Conservation (phyloP, 2,797 vertebrate species). For the Halcyon leucocephala region DNA sequence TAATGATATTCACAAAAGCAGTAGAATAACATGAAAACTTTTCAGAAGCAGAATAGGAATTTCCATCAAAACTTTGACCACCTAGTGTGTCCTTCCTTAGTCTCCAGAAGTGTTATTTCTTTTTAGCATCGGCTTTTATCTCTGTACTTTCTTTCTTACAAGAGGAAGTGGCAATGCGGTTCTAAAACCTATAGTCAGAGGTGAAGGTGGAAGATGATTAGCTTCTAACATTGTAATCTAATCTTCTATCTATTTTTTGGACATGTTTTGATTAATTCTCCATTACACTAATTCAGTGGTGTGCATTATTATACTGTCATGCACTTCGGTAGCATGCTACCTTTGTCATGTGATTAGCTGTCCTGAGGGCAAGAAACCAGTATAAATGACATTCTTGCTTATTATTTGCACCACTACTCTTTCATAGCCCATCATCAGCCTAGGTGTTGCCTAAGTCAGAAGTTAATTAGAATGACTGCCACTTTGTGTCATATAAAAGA, state of each 20-base stretch:
- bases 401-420: conserved; percentile 43
- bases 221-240: conserved; percentile 16
- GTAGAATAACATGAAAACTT: neutral
- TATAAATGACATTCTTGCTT: conserved; percentile 60
- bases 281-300: conserved; percentile 42
- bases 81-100: neutral
- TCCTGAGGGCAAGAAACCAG: conserved; percentile 65
- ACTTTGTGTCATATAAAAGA: conserved; percentile 26
- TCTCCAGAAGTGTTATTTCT: neutral
- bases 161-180: neutral
- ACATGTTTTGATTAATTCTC: conserved; percentile 64
- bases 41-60: neutral
- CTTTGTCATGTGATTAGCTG: conserved; percentile 40
- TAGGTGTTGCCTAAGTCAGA: conserved; percentile 37
- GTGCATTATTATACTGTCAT: conserved; percentile 23
- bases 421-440: conserved; percentile 19
- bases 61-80: neutral
- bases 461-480: conserved; percentile 75
- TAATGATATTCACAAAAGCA: neutral
- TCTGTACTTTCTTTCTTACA: neutral
- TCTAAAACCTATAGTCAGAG: neutral
- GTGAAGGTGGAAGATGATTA: neutral
- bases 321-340: neutral
- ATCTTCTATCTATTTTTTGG: conserved; percentile 12
- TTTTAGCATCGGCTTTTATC: neutral